These are phyloP conservation scores for Leptatherina wallacei DNA, from an alignment of 2,797 vertebrate species.

Conservation along the genomic window DNA sequence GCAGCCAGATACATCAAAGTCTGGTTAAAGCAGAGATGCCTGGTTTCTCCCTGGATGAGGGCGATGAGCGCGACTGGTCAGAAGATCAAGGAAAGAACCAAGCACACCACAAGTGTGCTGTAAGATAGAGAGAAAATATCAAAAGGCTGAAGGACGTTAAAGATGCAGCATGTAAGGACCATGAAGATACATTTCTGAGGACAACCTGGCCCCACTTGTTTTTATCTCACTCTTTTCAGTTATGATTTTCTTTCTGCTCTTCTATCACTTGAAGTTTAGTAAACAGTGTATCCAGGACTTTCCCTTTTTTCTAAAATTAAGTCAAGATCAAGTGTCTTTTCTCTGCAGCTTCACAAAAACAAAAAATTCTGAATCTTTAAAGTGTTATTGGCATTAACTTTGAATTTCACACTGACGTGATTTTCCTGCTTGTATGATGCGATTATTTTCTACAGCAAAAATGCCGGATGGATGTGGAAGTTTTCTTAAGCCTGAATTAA, in stretches of 20 bases:
- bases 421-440: not conserved
- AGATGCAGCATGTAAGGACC: conserved; percentile 5
- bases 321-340: not conserved
- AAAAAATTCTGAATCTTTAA: no score
- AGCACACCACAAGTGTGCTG: not conserved
- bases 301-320: not conserved
- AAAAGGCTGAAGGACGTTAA: conserved; percentile 17
- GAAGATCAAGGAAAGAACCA: conserved; percentile 40
- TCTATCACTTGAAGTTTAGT: not conserved
- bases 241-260: not conserved
- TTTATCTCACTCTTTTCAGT: fast-evolving
- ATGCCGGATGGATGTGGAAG: no score
- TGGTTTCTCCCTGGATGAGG: conserved; percentile 27
- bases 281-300: not conserved
- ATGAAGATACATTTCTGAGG: not conserved
- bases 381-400: no score
- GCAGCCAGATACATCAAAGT: conserved; percentile 62
- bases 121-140: conserved; percentile 11
- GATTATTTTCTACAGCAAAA: not conserved
- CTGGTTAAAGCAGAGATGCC: conserved; percentile 1
- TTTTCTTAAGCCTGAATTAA: not conserved
- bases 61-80: conserved; percentile 39
- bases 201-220: not conserved
- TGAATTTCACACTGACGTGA: not conserved
- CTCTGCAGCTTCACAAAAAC: no score